Base-by-base conservation (phyloP, 2,113 vertebrate genomes). In the Pteropus alecto region DNA sequence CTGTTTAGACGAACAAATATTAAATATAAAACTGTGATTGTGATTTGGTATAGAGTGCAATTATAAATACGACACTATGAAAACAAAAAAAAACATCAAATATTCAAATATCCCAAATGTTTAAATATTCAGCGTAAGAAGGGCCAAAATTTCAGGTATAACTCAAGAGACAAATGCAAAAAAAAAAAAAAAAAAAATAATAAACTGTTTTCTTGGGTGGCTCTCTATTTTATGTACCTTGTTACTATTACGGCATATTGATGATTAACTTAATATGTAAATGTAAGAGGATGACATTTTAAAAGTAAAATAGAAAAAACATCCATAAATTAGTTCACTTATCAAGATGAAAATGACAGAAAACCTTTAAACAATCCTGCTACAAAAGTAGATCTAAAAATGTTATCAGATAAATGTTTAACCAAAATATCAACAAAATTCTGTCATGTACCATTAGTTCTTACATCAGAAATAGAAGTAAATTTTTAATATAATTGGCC, bases 401-500 rank as follows among this genome's bases (percentile, higher is more conserved):
- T 79, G 18, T 70, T 90, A 79, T 7, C 12, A 74, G 38, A 33
- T 43, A 91, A 92, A 68, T 38, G 67, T 7, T 73, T 93, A 91
- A 63, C 7, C 97, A 97, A 93, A 95, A 86, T 67, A 93, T 8
- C 30, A 96, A 89, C 14, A 38, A 30, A 95, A 84, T 46, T 68
- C 56, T 21, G 83, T 0, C 58, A 38, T 33, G 46, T n/a, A 90
- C 2, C 60, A 82, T 8, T 38, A 60, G 26, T 81, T 83, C 68
- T 90, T 63, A 87, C 4, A 76, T 30, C 26, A 83, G 26, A 86
- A 74, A 77, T 4, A 83, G 28, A 87, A 71, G n/a, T 8, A 76
- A 54, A 13, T 7, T 82, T 91, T 67, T 74, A 79, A 86, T 38
- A 43, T 54, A 81, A 93, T 9, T 58, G 11, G 74, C 22, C 0